These are phyloP conservation scores for Parasteatoda lunata DNA, from an alignment of 2,888 invertebrate genomes.

Conservation along the genomic window DNA sequence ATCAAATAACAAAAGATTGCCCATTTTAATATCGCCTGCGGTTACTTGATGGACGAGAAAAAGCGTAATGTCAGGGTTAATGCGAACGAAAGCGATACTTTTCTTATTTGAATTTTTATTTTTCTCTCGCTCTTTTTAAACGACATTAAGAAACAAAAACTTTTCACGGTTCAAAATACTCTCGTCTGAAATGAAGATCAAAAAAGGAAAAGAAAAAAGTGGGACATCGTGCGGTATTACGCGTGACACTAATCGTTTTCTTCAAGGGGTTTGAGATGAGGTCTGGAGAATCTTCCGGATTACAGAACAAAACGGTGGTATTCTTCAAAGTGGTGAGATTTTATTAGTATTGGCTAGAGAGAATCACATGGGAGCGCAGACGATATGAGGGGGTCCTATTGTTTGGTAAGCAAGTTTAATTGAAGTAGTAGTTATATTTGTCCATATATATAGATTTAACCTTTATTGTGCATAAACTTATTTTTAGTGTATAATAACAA, in stretches of 20 bases:
- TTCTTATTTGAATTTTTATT: not conserved
- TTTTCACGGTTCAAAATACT: conserved; percentile 24
- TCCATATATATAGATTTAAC: too few relatives aligned
- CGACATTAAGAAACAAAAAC: not conserved
- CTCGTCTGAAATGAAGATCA: not conserved
- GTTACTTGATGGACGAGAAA: not conserved
- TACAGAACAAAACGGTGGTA: not conserved
- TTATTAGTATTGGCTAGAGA: not conserved
- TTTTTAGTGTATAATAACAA: too few relatives aligned
- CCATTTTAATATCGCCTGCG: conserved; percentile 7
- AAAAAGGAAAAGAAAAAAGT: conserved; percentile 4
- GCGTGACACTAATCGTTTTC: conserved; percentile 53
- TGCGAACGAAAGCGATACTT: conserved; percentile 40
- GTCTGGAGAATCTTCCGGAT: not conserved
- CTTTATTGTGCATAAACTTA: too few relatives aligned
- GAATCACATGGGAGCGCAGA: not conserved
- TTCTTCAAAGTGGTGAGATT: not conserved
- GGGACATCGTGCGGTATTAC: conserved; percentile 48
- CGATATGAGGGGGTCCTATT: conserved; percentile 1
- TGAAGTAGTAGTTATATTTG: too few relatives aligned
- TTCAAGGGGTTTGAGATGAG: conserved; percentile 18
- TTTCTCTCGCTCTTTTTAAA: not conserved
- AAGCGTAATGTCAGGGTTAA: conserved; percentile 25
- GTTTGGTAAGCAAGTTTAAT: not conserved
- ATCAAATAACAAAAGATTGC: conserved; percentile 20